Evolutionary conservation across 2,113 vertebrate species (phyloP), one percentile per base, ranked within the genome.

Genomic region (Oxygymnocypris stewartii): DNA sequence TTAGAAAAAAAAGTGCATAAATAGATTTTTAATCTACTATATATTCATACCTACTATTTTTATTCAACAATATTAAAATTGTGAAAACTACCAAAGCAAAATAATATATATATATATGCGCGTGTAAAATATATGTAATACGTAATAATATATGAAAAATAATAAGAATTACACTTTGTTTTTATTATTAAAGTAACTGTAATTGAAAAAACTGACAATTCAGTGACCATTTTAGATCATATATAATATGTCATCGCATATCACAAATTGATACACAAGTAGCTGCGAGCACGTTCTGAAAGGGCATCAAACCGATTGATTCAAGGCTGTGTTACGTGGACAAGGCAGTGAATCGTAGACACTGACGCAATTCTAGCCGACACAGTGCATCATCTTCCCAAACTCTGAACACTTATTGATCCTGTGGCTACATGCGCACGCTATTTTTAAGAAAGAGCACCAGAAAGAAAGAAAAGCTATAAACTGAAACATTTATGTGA

Each of bases 391-490:
- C 82, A 54, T 74, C 12, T 54, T 51, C 67, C 20, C 20, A 42
- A 40, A 74, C 49, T 40, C 47, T 54, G 63, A 61, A 42, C 35
- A 40, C 49, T 59, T 84, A 84, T 74, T 59, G 69, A 84, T 84
- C 49, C 35, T 42, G 69, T 59, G 67, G 31, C 31, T 12, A 18
- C 35, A 47, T 59, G 42, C 42, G 35, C 25, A 69, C 1, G 14
- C 10, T 37, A 51, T 51, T 31, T 49, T 42, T 71, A 28, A 82
- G n/a, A 82, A 82, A 31, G 42, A 74, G 11, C n/a, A 57, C 12
- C 44, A n/a, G 28, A 73, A 37, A 6, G 4, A 69, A 42, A 84
- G 57, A 57, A 71, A 25, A 14, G 10, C 49, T 5, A 40, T 7
- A 37, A 37, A 57, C 40, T 8, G 31, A 63, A 57, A 42, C 6